Base-by-base conservation (phyloP, 64 coral and sea anemone species). In the Pocillopora verrucosa region DNA sequence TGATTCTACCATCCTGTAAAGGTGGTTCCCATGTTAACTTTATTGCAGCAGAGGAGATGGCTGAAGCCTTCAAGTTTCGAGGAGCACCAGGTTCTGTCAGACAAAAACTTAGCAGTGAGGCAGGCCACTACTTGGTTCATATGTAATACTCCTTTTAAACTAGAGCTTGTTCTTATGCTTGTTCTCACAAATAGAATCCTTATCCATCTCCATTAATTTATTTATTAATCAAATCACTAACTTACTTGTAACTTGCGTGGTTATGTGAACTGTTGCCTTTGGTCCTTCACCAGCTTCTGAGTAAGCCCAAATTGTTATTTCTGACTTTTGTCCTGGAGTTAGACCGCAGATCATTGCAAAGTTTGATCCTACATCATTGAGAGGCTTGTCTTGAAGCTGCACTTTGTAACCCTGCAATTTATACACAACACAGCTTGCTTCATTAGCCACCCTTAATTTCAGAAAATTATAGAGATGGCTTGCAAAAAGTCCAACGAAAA, bases 231-330 rank as follows among this genome's bases (percentile, higher is more conserved):
- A 45, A 2, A 45, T 6, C 41, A 45, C 41, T 45, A 45, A 92
- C 90, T 92, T 80, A 92, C 90, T 80, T 9, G 80, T 11, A 16
- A 20, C 25, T 20, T 51, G 59, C 11, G 77, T 26, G 7, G 2
- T 60, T 15, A 92, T 13, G 13, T 11, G 58, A 41, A 87, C 34
- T 35, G 34, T 3, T 3, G 75, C 76, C 15, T 11, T 25, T 1
- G 90, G 90, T 65, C 90, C 90, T 60, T 87, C 61, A 36, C 90
- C 90, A 77, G 63, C 61, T 10, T 87, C 36, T 20, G 90, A 92
- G 35, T 80, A 80, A 16, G 89, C 89, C 45, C 24, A 60, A 37
- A 90, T 30, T 13, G 37, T 74, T 4, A 87, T 17, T 20, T 36
- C 34, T 13, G 73, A 87, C 5, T 4, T 24, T 9, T 59, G 12